Base-by-base conservation (phyloP, 2,797 vertebrate genomes). In the Sebastes miniatus region DNA sequence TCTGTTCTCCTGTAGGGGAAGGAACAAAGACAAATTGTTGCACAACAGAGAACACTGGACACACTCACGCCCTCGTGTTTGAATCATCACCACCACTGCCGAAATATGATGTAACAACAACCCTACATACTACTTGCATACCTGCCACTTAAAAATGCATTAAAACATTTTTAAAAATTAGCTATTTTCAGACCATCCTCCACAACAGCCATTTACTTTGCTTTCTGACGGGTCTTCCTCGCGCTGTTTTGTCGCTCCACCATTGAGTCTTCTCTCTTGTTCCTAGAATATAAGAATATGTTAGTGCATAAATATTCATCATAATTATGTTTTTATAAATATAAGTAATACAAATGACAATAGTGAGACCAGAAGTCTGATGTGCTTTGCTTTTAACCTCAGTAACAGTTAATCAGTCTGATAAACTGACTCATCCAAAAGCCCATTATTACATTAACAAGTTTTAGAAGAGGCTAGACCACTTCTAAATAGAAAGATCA, bases 221-320 rank as follows among this genome's bases (percentile, higher is more conserved):
- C 96, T 82, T 98, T 97, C 69, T 99, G 97, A 57, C 95, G 95
- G 4, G 94, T 80, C 57, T 95, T 94, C 83, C 97, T 96, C 56
- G 91, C 94, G 24, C 96, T 95, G 11, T 80, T 91, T 83, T 98
- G 96, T 64, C 95, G 93, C 69, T 96, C 94, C 1, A 77, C 88
- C 81, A 90, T 94, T 64, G 96, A 96, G 0, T 97, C 96, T 1
- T 96, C 94, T 69, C 89, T 95, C 68, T 95, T 95, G 1, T 91
- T 94, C 84, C 97, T 97, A 79, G 8, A 64, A 81, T 29, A 84
- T 34, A 80, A 24, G 16, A 34, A 81, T 3, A 36, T 69, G 8
- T 24, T 47, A 36, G 57, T 39, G 56, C 13, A 36, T 50, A 7
- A 18, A 47, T 24, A 65, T 36, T 58, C 2, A 65, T 34, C 22